These are phyloP conservation scores for Aricia artaxerxes DNA, from an alignment of 2,888 invertebrate species.

Conservation along the genomic window DNA sequence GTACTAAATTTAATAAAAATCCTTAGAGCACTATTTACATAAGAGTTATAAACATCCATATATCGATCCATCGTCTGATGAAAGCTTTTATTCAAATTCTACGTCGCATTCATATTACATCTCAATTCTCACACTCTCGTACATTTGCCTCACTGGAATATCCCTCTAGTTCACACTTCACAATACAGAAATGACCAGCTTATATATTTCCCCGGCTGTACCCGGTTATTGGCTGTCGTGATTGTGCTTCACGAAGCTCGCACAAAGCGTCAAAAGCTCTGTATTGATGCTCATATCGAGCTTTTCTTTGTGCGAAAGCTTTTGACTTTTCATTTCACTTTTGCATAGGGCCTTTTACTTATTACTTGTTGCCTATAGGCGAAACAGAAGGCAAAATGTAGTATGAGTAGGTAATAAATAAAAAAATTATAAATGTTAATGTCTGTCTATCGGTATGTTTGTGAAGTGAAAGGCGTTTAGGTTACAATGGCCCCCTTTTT, in stretches of 20 bases:
- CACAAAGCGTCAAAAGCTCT: conserved; percentile 21
- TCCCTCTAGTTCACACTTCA: background rate
- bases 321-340: conserved; percentile 15
- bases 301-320: conserved; percentile 5
- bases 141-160: background rate
- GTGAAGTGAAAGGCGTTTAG: no score
- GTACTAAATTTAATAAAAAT: no score
- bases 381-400: background rate
- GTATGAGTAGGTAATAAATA: no score
- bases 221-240: conserved; percentile 19
- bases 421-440: no score
- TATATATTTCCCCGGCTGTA: background rate
- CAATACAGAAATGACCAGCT: background rate
- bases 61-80: background rate
- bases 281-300: conserved; percentile 14
- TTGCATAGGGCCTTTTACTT: conserved; percentile 4
- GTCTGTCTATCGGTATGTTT: no score
- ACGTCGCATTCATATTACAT: background rate
- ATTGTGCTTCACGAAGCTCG: conserved; percentile 17
- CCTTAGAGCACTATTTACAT: no score
- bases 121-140: background rate
- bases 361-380: conserved; percentile 2
- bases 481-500: no score
- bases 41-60: background rate
- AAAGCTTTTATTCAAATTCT: background rate